Evolutionary conservation across 2,888 invertebrate genomes (phyloP), one percentile per base, ranked within the genome.

Genomic region (Eucera pruinosa): DNA sequence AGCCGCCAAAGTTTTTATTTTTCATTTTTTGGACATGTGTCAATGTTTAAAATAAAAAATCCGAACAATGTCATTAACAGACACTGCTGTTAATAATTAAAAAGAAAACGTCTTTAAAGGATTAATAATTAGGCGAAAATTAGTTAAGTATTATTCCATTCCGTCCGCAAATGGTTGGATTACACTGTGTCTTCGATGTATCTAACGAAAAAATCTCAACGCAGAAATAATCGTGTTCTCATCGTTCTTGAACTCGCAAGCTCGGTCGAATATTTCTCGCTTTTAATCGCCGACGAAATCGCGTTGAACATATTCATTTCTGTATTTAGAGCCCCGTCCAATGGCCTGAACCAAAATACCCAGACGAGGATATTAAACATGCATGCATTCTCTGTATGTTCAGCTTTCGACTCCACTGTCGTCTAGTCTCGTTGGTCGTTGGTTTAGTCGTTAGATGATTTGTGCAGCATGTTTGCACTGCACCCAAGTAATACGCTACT

Each of bases 301-400:
- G 27, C 39, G 50, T 41, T 33, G 50, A 41, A 50, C 60, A 33
- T n/a, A n/a, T 43, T 52, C 33, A 20, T 50, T 43, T 61, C 52
- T 64, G 36, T 55, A 64, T 69, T 69, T 69, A 60, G 39, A 72
- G 45, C 18, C 36, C n/a, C 20, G 27, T n/a, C 20, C 33, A 33
- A 13, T 33, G 57, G 5, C 43, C 43, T 20, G 52, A 15, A 33
- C 27, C 2, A 27, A 39, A 69, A 54, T 45, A 69, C 13, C 3
- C 3, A 36, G 11, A 18, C 41, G 50, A 20, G 52, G 18, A 54
- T 50, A 47, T 69, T 45, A 27, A 50, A 41, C n/a, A 18, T 39
- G 50, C 45, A 27, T 15, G 41, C 30, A 13, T 33, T 27, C 45
- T 41, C 60, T 27, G 11, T 39, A 47, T 15, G 57, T 15, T 18